These are phyloP conservation scores for Polymixis lichenea DNA, from an alignment of 2,888 invertebrate species.

Conservation along the genomic window DNA sequence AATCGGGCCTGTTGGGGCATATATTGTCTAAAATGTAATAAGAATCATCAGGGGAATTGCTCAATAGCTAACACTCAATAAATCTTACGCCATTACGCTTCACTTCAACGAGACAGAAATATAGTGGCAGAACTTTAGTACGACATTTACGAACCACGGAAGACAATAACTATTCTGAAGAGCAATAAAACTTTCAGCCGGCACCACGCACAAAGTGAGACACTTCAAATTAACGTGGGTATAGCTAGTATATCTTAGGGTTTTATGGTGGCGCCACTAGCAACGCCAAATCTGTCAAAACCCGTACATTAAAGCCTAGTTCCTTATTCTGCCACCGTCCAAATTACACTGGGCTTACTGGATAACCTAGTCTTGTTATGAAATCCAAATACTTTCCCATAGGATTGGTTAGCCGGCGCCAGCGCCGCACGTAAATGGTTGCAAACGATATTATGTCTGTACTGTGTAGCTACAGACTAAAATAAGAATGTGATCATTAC, in stretches of 20 bases:
- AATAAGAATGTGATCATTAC: slow-evolving; percentile 67
- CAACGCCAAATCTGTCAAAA: slow-evolving; percentile 1
- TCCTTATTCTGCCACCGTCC: neutral
- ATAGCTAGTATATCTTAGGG: slow-evolving; percentile 19
- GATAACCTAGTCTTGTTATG: slow-evolving; percentile 43
- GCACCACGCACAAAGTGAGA: slow-evolving; percentile 44
- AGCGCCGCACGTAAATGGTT: slow-evolving; percentile 60
- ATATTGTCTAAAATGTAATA: slow-evolving; percentile 11
- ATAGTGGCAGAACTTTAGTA: slow-evolving; percentile 45
- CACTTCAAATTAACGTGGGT: slow-evolving; percentile 40
- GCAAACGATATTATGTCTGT: slow-evolving; percentile 59
- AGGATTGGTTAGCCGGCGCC: slow-evolving; percentile 54
- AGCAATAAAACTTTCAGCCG: slow-evolving; percentile 56
- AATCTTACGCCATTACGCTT: slow-evolving; percentile 42
- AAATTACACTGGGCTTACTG: slow-evolving; percentile 18
- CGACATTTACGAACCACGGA: slow-evolving; percentile 59
- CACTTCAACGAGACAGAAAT: slow-evolving; percentile 50
- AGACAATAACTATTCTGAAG: slow-evolving; percentile 55
- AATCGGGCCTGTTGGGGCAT: slow-evolving; percentile 3
- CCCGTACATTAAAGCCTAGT: slow-evolving; percentile 12
- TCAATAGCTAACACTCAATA: slow-evolving; percentile 41
- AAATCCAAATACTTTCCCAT: slow-evolving; percentile 58
- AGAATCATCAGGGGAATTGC: slow-evolving; percentile 23
- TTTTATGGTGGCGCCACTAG: slow-evolving; percentile 35
- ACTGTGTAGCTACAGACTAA: slow-evolving; percentile 56